Conservation (phyloP, 2,113 vertebrate genomes). For the Piprites chloris region DNA sequence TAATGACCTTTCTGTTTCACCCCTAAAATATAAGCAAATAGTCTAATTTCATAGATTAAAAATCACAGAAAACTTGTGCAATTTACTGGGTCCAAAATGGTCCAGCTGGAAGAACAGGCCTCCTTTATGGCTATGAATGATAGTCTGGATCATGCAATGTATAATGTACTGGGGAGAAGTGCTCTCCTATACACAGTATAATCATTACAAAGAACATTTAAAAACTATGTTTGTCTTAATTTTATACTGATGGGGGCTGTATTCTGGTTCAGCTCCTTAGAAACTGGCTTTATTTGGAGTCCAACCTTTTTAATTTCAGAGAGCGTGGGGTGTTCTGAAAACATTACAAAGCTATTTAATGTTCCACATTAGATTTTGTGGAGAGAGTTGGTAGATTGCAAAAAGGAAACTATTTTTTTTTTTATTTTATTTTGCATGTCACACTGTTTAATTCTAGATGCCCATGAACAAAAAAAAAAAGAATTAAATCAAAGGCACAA, state of each 20-base stretch:
- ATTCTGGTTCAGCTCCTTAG: neutral
- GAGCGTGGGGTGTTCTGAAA: neutral
- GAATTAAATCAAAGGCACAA: constrained; percentile 38
- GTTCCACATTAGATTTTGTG: neutral
- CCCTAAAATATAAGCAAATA: neutral
- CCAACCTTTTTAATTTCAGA: neutral
- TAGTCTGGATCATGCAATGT: neutral
- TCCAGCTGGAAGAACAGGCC: neutral
- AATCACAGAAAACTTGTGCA: accelerated
- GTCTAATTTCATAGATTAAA: neutral
- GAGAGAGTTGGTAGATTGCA: neutral
- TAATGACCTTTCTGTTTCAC: neutral
- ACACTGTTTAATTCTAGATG: neutral
- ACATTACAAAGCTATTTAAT: neutral
- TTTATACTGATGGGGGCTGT: neutral
- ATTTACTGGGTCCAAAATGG: accelerated
- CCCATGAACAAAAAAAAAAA: neutral
- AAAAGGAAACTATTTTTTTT: neutral
- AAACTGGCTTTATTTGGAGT: neutral
- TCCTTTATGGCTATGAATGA: neutral
- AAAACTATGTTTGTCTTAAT: neutral
- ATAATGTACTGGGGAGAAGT: neutral
- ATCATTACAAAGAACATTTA: neutral
- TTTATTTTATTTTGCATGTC: neutral
- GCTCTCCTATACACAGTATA: neutral